phyloP scores from a whole-genome alignment of 1,140 invertebrate genomes.

The Melanaphis sacchari region DNA sequence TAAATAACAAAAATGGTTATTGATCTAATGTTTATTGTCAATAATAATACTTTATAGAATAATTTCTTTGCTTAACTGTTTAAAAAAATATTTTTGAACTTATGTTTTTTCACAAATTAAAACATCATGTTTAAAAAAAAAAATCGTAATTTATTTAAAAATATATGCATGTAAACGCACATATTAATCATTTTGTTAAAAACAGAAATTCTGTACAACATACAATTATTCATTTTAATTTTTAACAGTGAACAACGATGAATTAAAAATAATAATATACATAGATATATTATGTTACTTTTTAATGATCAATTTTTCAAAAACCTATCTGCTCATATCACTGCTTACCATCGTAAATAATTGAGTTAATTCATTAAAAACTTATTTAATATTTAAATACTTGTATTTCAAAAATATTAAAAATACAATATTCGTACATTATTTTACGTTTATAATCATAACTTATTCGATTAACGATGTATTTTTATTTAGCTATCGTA shows the following conservation, averaged over 20 bases:
- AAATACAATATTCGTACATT: too few relatives aligned
- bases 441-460: not conserved
- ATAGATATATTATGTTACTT: not conserved
- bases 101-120: not conserved
- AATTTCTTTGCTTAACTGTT: not conserved
- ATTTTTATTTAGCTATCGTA: not conserved
- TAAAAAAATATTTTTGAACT: not conserved
- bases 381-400: too few relatives aligned
- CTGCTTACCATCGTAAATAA: too few relatives aligned
- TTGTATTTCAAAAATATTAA: too few relatives aligned
- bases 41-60: not conserved
- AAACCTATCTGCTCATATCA: too few relatives aligned
- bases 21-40: not conserved
- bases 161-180: not conserved
- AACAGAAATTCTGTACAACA: not conserved
- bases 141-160: not conserved
- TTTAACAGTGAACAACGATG: not conserved
- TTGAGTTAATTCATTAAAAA: too few relatives aligned
- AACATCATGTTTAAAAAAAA: not conserved
- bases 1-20: not conserved
- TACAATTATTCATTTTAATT: not conserved
- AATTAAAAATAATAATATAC: not conserved
- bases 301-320: not conserved
- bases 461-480: not conserved
- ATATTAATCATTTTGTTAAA: too few relatives aligned